Conservation (phyloP, 1,140 invertebrate species). For the Drosophila sproati region DNA sequence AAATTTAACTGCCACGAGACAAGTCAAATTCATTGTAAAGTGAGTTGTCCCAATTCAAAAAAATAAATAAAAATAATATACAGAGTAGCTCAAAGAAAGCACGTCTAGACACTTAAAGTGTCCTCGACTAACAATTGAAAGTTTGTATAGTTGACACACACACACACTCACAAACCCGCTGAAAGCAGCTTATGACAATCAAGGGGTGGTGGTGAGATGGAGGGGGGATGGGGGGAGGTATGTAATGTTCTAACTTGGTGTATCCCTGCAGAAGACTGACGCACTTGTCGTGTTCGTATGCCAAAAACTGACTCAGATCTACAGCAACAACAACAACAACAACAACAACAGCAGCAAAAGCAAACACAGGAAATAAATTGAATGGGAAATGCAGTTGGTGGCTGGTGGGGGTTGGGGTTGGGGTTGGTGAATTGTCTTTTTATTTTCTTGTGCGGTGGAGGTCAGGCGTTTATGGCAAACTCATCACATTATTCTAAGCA, state of each 20-base stretch:
- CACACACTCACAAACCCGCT: not conserved
- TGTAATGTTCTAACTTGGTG: slow-evolving; percentile 30
- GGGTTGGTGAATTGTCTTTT: not conserved
- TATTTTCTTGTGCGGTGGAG: slow-evolving; percentile 1
- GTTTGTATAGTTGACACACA: not conserved
- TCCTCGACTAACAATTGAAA: slow-evolving; percentile 32
- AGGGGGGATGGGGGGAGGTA: not conserved
- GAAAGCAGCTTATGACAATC: not conserved
- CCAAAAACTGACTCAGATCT: slow-evolving; percentile 14
- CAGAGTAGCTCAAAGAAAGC: not conserved
- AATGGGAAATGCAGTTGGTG: slow-evolving; percentile 2
- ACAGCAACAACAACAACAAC: not conserved
- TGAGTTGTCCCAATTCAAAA: not conserved
- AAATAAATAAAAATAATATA: not conserved
- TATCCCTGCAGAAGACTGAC: slow-evolving; percentile 4
- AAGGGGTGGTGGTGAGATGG: not conserved
- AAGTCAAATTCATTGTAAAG: slow-evolving; percentile 27
- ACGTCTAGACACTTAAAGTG: slow-evolving; percentile 17
- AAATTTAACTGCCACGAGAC: slow-evolving; percentile 9
- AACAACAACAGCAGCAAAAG: not conserved
- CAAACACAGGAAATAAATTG: slow-evolving; percentile 17
- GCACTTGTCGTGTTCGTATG: slow-evolving; percentile 11
- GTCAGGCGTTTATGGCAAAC: not conserved
- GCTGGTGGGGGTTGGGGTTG: too few species aligned
- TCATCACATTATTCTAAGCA: slow-evolving; percentile 15